Percentiles rank a stretch among this genome's conserved stretches.
Conservation (phyloP, 2,113 vertebrate species). For the Caretta caretta region DNA sequence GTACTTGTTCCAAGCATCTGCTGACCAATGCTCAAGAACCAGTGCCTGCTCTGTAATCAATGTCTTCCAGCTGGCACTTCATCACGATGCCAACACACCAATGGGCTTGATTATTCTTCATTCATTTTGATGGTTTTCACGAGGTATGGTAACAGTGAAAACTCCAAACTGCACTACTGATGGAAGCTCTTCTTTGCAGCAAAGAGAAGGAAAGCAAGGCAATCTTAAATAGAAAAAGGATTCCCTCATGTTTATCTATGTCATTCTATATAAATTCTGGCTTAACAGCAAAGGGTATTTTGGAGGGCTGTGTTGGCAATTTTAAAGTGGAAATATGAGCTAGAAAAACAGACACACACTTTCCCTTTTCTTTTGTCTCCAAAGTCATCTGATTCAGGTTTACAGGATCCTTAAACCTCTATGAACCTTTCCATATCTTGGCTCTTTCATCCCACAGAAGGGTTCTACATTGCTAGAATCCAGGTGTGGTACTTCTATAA, state of each 20-base stretch:
- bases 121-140: not conserved
- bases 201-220: conserved; percentile 18
- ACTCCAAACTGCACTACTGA: not conserved
- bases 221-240: not conserved
- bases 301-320: not conserved
- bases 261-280: not conserved
- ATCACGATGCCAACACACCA: not conserved
- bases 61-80: not conserved
- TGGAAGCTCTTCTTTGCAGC: not conserved
- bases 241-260: not conserved
- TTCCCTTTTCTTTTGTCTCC: conserved; percentile 13
- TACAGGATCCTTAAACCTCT: not conserved
- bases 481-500: conserved; percentile 5
- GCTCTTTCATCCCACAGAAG: not conserved
- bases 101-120: not conserved
- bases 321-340: not conserved
- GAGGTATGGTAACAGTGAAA: not conserved
- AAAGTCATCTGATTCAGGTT: conserved; percentile 17
- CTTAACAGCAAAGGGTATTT: not conserved
- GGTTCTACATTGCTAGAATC: not conserved
- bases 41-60: not conserved
- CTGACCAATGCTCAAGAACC: not conserved
- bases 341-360: not conserved
- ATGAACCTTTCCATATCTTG: not conserved
- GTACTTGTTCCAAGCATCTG: not conserved